Evolutionary conservation across 2,113 vertebrate species (phyloP), one percentile per base, ranked within the genome.

Genomic region (Lanius collurio): DNA sequence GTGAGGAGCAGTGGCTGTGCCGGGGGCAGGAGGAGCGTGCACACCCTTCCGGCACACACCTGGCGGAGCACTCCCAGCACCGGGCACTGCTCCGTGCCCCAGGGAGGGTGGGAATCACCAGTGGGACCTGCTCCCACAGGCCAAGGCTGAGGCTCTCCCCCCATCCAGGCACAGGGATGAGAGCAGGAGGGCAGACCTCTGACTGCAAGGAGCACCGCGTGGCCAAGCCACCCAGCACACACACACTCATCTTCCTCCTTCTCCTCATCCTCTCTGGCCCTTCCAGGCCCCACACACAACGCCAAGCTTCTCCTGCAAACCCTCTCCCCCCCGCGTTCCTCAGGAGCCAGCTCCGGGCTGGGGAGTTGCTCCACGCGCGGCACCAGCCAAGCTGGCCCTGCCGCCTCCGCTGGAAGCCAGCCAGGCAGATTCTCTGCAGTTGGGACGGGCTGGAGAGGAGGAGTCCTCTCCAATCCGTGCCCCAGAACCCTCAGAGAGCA

Each of bases 361-460:
- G 42, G 90, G 83, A 95, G 73, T 0, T 11, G 80, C 59, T 87
- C 44, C 71, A 17, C 0, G 0, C 12, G 0, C 1, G 0, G 57
- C 57, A 69, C 84, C 7, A 1, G 87, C 74, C 39, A 0, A 7
- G 39, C 90, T 10, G 6, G 90, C 87, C 65, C 65, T 39, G 56
- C 81, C 0, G 3, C 59, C 77, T 64, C 60, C 1, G 0, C 26
- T 65, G 83, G 83, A 41, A 93, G 35, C 33, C 1, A 0, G 44
- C 84, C 93, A 80, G 28, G 28, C 0, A 0, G 64, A 65, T 52
- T 30, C 81, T 76, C 67, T 0, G 0, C 52, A 42, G 56, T 39
- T 19, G 30, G 50, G 69, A 80, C 0, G 0, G 63, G 82, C 27
- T 22, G 46, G 52, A 8, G 6, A 44, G 52, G 62, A 76, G 19